Conservation (phyloP, 2,113 vertebrate genomes). For the Eptesicus fuscus region DNA sequence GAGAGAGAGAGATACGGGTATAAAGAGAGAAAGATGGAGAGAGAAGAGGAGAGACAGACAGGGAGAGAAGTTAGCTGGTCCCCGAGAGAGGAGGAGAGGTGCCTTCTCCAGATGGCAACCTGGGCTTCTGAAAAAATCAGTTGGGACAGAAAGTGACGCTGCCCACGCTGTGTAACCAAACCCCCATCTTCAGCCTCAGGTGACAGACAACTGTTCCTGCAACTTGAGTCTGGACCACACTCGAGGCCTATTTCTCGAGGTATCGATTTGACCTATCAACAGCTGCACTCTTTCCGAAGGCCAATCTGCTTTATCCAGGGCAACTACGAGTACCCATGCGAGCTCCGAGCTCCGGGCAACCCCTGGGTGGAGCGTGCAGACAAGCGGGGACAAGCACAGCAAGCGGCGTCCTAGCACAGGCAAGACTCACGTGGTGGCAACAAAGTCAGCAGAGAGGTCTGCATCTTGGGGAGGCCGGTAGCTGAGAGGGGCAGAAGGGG, state of each 20-base stretch:
- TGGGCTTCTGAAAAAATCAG: background rate
- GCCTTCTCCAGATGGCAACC: background rate
- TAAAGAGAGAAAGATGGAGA: background rate
- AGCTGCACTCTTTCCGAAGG: background rate
- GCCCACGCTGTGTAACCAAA: background rate
- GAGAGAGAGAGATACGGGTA: background rate
- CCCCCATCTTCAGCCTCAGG: background rate
- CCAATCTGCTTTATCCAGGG: background rate
- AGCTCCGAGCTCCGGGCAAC: background rate
- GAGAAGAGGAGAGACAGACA: background rate
- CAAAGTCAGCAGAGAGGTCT: background rate
- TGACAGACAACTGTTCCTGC: background rate
- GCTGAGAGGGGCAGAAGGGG: background rate
- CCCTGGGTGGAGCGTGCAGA: accelerated
- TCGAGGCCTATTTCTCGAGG: background rate
- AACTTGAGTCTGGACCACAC: background rate
- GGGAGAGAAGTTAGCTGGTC: background rate
- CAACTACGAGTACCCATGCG: background rate
- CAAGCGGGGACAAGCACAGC: accelerated
- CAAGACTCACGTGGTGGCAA: accelerated
- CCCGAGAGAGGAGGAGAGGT: background rate
- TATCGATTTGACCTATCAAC: accelerated
- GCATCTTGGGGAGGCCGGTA: background rate
- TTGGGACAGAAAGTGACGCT: background rate
- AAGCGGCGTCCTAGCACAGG: background rate